Conservation (phyloP, 2,113 vertebrate genomes). For the Balaenoptera acutorostrata region DNA sequence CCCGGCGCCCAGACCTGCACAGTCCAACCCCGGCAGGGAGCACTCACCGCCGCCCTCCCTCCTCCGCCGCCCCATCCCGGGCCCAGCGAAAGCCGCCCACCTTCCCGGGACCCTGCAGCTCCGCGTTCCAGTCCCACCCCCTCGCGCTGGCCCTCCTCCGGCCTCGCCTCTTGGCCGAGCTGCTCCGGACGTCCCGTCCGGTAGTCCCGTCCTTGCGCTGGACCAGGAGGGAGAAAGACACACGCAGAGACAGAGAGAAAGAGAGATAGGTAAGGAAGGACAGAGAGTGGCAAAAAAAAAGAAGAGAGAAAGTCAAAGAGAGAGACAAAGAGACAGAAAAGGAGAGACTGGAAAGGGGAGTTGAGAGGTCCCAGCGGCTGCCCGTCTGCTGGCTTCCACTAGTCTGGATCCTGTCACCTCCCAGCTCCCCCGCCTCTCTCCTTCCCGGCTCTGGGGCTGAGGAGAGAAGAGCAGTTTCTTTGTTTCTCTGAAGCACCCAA, state of each 20-base stretch:
- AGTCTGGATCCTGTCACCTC: rapidly evolving
- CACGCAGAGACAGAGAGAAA: background rate
- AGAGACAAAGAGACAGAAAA: background rate
- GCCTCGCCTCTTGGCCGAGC: background rate
- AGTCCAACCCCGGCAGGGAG: rapidly evolving
- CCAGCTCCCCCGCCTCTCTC: background rate
- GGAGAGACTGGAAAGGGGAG: background rate
- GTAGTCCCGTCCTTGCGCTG: background rate
- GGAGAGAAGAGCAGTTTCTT: background rate
- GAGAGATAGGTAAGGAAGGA: background rate
- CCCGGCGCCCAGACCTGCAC: background rate
- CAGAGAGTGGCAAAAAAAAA: background rate
- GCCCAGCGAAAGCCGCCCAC: background rate
- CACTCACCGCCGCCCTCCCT: background rate
- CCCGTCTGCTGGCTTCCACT: too few relatives aligned
- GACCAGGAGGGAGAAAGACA: background rate
- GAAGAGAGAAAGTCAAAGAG: background rate
- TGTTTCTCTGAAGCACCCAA: background rate
- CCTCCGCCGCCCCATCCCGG: background rate
- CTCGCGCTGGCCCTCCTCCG: too few relatives aligned
- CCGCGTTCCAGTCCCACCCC: rapidly evolving
- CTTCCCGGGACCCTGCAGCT: background rate
- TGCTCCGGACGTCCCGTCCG: rapidly evolving
- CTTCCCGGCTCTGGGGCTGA: rapidly evolving
- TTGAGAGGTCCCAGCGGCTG: rapidly evolving